These are phyloP conservation scores for Arremon brunneinucha DNA, from an alignment of 2,797 vertebrate species.

Conservation along the genomic window DNA sequence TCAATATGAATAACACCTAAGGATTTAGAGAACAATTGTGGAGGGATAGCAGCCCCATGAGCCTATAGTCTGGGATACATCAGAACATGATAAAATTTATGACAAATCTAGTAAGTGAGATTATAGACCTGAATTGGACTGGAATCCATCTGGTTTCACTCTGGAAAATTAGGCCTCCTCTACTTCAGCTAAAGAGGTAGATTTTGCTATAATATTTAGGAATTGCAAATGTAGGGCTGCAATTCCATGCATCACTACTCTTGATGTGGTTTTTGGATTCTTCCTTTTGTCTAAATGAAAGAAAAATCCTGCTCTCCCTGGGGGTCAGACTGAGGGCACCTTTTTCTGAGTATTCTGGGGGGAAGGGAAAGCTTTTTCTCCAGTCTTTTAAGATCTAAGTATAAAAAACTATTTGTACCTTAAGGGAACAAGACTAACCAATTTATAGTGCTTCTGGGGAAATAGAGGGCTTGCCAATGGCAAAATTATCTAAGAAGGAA, in stretches of 20 bases:
- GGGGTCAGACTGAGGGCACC: not conserved
- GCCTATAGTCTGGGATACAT: not conserved
- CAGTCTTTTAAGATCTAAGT: not conserved
- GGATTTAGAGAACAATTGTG: not conserved
- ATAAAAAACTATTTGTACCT: not conserved
- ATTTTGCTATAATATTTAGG: not conserved
- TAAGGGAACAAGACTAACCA: not conserved
- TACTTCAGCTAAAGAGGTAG: not conserved
- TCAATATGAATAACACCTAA: not conserved
- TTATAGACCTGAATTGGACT: not conserved
- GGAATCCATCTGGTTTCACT: not conserved
- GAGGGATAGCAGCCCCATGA: not conserved
- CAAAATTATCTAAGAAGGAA: not conserved
- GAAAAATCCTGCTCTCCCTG: not conserved
- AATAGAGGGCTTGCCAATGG: not conserved
- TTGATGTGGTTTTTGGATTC: not conserved
- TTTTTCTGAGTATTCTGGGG: not conserved
- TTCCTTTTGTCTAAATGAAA: not conserved
- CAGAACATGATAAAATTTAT: not conserved
- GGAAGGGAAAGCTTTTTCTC: not conserved
- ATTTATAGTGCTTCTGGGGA: not conserved
- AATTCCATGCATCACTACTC: not conserved
- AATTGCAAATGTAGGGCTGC: not conserved
- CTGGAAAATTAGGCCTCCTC: not conserved
- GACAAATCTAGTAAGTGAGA: not conserved